Conservation (phyloP, 2,888 invertebrate species). For the Drosophila melanosoma region DNA sequence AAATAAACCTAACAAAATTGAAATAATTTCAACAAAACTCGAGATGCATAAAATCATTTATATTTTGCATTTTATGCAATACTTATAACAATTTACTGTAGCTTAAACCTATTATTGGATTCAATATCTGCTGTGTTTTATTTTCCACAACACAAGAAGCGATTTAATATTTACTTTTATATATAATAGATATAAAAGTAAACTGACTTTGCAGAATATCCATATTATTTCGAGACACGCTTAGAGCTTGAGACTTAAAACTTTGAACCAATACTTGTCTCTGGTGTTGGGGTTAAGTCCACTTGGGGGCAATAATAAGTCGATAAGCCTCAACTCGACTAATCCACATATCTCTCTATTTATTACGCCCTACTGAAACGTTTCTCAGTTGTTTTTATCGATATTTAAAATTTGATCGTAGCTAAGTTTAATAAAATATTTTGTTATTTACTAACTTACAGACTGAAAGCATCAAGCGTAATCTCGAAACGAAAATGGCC, state of each 20-base stretch:
- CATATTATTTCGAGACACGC: not conserved
- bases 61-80: not conserved
- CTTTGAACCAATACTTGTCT: not conserved
- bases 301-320: not conserved
- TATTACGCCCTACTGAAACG: not conserved
- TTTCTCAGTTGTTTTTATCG: not conserved
- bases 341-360: not conserved
- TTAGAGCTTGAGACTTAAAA: not conserved
- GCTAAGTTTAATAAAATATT: not conserved
- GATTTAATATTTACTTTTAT: not conserved
- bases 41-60: not conserved
- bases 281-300: too few relatives aligned
- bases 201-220: not conserved
- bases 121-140: not conserved
- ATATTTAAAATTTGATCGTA: not conserved
- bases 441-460: conserved; percentile 81
- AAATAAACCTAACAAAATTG: not conserved
- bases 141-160: not conserved
- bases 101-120: not conserved
- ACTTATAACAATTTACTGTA: not conserved
- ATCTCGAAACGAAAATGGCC: conserved; percentile 89
- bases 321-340: not conserved
- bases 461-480: conserved; percentile 91
- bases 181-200: not conserved
- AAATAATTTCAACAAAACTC: not conserved